Evolutionary conservation across 2,113 vertebrate genomes (phyloP), one percentile per base, ranked within the genome.

Genomic region (Andinoacara biseriatus): DNA sequence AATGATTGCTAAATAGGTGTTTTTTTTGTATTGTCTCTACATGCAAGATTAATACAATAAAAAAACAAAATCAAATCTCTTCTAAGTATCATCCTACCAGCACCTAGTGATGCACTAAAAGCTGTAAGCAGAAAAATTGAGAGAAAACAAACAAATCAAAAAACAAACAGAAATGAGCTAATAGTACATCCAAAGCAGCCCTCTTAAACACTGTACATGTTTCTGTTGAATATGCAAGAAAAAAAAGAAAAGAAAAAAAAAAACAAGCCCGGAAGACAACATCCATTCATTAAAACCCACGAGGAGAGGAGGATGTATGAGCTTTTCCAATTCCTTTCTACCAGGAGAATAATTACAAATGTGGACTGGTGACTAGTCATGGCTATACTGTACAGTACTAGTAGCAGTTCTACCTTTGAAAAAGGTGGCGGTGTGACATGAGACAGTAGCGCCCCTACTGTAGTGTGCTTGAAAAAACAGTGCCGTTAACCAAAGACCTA

Each of bases 121-220:
- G 93, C 89, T 85, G 87, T 93, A 93, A 93, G 91, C 90, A 90
- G 83, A 94, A 87, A 91, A 87, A 58, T 59, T 67, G 57, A 58
- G 65, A 72, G 65, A 69, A 69, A 69, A 69, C 43, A 76, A 74
- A 83, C 67, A 58, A 46, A 67, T 77, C 43, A 88, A 74, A 77
- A 40, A 72, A 69, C n/a, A 10, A 75, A 62, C 38, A 72, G 18
- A 58, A 56, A 80, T 38, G 14, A 43, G 87, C 93, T 91, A 94
- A 95, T 92, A 94, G 93, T 95, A 94, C 94, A 82, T 95, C 93
- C 94, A 94, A 93, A 95, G 94, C 94, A 95, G 93, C 94, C 95
- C 94, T 95, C 94, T 94, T 93, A 85, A 90, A 92, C 85, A 72
- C 91, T 94, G 91, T 93, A 94, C 92, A 90, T 93, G 92, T 93